Conservation (phyloP, 2,797 vertebrate genomes). For the Periophthalmus magnuspinnatus region DNA sequence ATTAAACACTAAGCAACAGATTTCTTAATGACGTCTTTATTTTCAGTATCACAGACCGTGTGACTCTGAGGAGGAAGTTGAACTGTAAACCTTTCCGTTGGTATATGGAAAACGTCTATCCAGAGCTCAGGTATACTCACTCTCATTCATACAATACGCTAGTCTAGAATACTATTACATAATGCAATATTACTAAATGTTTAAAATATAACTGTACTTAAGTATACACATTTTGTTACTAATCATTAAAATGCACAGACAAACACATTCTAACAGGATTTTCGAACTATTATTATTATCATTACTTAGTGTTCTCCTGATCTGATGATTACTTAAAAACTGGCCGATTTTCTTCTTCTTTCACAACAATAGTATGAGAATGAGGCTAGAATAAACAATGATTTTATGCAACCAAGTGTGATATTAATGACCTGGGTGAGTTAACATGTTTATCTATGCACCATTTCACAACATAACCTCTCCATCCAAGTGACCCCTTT, state of each 20-base stretch:
- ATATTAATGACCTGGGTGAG: slow-evolving; percentile 18
- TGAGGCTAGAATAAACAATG: not conserved
- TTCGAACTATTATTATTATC: too few species aligned
- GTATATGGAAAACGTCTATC: slow-evolving; percentile 98
- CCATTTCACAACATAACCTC: slow-evolving; percentile 1
- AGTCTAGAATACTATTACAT: not conserved
- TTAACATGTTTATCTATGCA: slow-evolving; percentile 1
- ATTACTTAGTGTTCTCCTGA: too few species aligned
- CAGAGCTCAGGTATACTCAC: slow-evolving; percentile 90
- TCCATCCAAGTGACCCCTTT: slow-evolving; percentile 13
- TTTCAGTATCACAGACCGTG: slow-evolving; percentile 85
- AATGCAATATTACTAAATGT: not conserved
- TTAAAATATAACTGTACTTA: not conserved
- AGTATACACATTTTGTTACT: not conserved
- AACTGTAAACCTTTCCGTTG: slow-evolving; percentile 97
- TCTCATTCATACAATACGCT: not conserved
- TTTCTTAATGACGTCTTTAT: not conserved
- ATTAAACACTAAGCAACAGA: not conserved
- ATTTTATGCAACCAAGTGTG: slow-evolving; percentile 32
- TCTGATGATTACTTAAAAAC: too few species aligned
- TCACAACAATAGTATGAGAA: not conserved
- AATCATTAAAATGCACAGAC: not conserved
- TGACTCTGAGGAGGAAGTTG: slow-evolving; percentile 87
- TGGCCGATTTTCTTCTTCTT: too few species aligned
- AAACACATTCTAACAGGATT: too few species aligned